Evolutionary conservation across 1,140 invertebrate species (phyloP).

Genomic region (Trachymyrmex cornetzi): DNA sequence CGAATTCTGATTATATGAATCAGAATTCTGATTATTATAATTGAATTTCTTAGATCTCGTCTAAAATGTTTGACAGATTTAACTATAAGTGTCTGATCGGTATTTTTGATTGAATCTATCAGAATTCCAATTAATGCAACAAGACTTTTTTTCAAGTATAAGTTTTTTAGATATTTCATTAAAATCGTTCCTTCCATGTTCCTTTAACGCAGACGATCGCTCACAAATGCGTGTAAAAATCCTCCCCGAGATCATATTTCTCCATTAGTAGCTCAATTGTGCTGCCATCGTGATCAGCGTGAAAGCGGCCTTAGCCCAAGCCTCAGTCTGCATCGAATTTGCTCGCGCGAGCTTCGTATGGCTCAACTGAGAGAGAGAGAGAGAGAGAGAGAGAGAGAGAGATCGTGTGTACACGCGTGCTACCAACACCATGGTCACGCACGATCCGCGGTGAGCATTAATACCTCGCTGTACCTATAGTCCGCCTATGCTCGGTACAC

Average conservation of each 20-base stretch:
- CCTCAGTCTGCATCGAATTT: conserved; percentile 7
- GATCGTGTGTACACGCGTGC: conserved; percentile 41
- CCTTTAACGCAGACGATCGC: not conserved
- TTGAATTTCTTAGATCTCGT: too few relatives aligned
- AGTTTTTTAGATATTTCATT: too few relatives aligned
- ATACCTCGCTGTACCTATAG: conserved; percentile 38
- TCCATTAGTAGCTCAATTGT: conserved; percentile 11
- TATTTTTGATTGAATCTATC: too few relatives aligned
- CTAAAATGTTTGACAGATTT: too few relatives aligned
- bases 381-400: not conserved
- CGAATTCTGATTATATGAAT: too few relatives aligned
- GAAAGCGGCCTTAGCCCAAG: conserved; percentile 42
- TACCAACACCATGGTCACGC: conserved; percentile 57
- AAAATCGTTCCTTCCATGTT: too few relatives aligned
- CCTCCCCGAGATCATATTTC: not conserved
- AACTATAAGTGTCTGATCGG: too few relatives aligned
- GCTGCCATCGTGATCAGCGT: conserved; percentile 30
- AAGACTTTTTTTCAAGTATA: too few relatives aligned
- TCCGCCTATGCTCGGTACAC: conserved; percentile 17
- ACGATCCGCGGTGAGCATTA: conserved; percentile 53
- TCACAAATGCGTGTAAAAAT: conserved; percentile 3
- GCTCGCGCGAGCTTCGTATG: conserved; percentile 35
- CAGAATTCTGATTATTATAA: too few relatives aligned
- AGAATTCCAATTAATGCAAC: too few relatives aligned
- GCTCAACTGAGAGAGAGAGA: not conserved